These are phyloP conservation scores for Palythoa grandiflora DNA, from an alignment of 92 coral and sea anemone genomes.

Conservation along the genomic window DNA sequence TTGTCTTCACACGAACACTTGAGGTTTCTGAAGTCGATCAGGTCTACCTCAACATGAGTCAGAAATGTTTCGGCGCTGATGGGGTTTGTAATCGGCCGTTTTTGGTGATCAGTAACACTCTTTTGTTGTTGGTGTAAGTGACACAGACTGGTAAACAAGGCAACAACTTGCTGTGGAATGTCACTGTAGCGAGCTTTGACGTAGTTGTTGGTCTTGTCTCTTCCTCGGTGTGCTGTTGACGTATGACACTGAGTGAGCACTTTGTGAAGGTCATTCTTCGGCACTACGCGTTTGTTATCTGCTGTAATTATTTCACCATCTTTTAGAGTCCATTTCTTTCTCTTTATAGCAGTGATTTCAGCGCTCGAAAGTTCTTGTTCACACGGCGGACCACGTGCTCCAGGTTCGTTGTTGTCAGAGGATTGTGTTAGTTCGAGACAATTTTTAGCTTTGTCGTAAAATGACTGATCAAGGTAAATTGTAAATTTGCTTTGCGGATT, in stretches of 20 bases:
- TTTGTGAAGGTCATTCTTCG: constrained; percentile 6
- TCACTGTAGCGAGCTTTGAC: constrained; percentile 18
- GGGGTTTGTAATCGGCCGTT: constrained; percentile 23
- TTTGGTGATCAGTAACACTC: constrained; percentile 11
- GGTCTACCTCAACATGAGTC: constrained; percentile 22
- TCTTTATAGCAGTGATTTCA: constrained; percentile 10
- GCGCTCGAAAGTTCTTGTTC: constrained; percentile 14
- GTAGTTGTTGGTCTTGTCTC: constrained; percentile 18
- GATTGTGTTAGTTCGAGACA: constrained; percentile 6
- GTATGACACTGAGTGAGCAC: constrained; percentile 2
- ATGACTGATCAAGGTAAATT: constrained; percentile 14
- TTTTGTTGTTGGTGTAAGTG: constrained; percentile 16
- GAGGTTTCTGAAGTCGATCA: constrained; percentile 8
- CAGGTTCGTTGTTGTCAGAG: constrained; percentile 17
- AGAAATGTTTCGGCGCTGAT: constrained; percentile 23
- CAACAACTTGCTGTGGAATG: constrained; percentile 19
- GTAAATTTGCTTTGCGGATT: constrained; percentile 16
- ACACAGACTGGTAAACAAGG: constrained; percentile 16
- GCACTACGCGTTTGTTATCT: constrained; percentile 1
- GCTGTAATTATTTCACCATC: constrained; percentile 5
- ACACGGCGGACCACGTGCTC: constrained; percentile 8
- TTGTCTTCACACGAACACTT: constrained; percentile 10
- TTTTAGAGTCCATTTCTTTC: constrained; percentile 16
- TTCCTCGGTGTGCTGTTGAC: constrained; percentile 13
- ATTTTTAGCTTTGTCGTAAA: constrained; percentile 19